These are phyloP conservation scores for Spodoptera litura DNA, from an alignment of 1,140 invertebrate species.

Conservation along the genomic window DNA sequence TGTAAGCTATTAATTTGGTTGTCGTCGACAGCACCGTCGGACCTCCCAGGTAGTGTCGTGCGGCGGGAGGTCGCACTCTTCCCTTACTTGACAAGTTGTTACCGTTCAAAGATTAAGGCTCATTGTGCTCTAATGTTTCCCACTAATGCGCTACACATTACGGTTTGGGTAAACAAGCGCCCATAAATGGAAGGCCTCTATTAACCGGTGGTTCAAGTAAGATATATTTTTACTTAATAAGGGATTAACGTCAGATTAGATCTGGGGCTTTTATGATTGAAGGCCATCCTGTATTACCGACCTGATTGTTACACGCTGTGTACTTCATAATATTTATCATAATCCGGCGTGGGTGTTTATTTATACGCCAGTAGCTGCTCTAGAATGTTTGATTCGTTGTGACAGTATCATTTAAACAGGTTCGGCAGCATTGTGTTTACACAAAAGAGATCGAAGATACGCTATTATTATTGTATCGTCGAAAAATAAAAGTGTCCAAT, in stretches of 20 bases:
- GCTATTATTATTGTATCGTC: constrained; percentile 15
- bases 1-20: constrained; percentile 67
- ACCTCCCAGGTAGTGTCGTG: constrained; percentile 66
- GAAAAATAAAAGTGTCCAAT: constrained; percentile 30
- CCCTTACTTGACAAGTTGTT: constrained; percentile 59
- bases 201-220: constrained; percentile 51
- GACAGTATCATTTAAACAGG: constrained; percentile 28
- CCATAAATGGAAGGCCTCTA: constrained; percentile 47
- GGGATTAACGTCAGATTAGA: constrained; percentile 59
- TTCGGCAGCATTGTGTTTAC: constrained; percentile 12
- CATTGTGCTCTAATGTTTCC: constrained; percentile 54
- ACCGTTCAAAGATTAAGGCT: constrained; percentile 61
- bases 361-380: constrained; percentile 32
- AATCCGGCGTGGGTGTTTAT: constrained; percentile 46
- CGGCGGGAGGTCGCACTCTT: constrained; percentile 53
- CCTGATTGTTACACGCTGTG: constrained; percentile 43
- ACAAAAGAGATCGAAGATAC: constrained; percentile 27
- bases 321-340: constrained; percentile 45
- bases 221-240: constrained; percentile 54
- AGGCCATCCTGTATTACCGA: constrained; percentile 43
- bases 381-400: constrained; percentile 34
- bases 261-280: constrained; percentile 52
- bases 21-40: constrained; percentile 50
- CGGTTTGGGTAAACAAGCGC: constrained; percentile 48
- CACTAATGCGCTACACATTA: constrained; percentile 51